Conservation (phyloP, 2,797 vertebrate species). For the Xiphophorus birchmanni region DNA sequence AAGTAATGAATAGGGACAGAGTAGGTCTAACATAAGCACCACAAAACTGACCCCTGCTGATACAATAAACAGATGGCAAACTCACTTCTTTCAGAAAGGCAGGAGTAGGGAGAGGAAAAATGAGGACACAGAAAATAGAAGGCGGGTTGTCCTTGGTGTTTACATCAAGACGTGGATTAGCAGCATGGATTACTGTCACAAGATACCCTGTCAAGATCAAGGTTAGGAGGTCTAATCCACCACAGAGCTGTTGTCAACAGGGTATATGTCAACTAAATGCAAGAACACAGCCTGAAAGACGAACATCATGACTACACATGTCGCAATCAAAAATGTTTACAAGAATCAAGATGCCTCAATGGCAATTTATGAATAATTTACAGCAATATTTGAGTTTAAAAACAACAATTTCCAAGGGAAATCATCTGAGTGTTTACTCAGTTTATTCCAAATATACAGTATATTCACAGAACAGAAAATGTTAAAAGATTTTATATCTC, state of each 20-base stretch:
- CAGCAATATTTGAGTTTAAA: slow-evolving; percentile 8
- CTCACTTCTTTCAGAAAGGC: slow-evolving; percentile 53
- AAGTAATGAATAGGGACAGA: slow-evolving; percentile 44
- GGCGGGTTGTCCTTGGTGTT: slow-evolving; percentile 67
- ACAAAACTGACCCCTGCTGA: slow-evolving; percentile 58
- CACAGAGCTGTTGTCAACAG: slow-evolving; percentile 64
- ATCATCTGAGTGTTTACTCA: slow-evolving; percentile 1
- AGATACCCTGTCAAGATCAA: slow-evolving; percentile 72
- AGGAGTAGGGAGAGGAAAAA: slow-evolving; percentile 30
- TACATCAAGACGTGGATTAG: slow-evolving; percentile 79
- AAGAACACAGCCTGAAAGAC: slow-evolving; percentile 33
- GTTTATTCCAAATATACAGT: neutral
- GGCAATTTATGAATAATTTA: slow-evolving; percentile 34
- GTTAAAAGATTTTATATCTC: neutral
- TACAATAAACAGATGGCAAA: slow-evolving; percentile 63
- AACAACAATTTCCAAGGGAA: slow-evolving; percentile 17
- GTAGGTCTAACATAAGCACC: slow-evolving; percentile 42
- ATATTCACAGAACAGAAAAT: neutral
- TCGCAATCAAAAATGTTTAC: slow-evolving; percentile 37
- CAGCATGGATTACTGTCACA: slow-evolving; percentile 78
- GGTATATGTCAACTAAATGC: slow-evolving; percentile 38
- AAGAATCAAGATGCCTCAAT: slow-evolving; percentile 15
- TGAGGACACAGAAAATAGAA: slow-evolving; percentile 53
- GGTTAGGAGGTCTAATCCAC: slow-evolving; percentile 77
- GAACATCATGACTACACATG: slow-evolving; percentile 38